Percentiles rank a stretch among this genome's conserved stretches.
Evolutionary conservation across 2,888 invertebrate species (phyloP).

Genomic region (Xylophagus ater): DNA sequence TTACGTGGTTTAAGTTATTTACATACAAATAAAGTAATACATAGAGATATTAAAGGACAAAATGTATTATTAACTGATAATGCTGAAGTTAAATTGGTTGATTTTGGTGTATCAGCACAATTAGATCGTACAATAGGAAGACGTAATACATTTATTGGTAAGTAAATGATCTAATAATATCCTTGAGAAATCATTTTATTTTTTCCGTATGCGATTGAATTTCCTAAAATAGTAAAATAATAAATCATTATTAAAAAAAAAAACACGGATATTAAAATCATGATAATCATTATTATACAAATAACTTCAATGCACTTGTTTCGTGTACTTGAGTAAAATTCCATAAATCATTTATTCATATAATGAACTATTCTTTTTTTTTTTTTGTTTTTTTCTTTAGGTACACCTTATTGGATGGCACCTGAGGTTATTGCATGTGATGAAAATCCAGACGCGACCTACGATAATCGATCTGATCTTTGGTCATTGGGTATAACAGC

Average conservation of each 20-base stretch:
- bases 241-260: not conserved
- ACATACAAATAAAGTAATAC: constrained; percentile 98
- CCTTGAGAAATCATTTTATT: not conserved
- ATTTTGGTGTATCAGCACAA: constrained; percentile 99
- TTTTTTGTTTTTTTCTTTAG: constrained; percentile 34
- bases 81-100: constrained; percentile 99
- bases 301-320: too few species aligned
- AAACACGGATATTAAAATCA: not conserved
- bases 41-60: constrained; percentile 98
- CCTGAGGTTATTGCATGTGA: constrained; percentile 99
- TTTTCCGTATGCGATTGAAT: not conserved
- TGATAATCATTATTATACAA: too few species aligned
- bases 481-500: constrained; percentile 95
- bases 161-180: constrained; percentile 11
- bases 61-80: constrained; percentile 99
- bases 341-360: too few species aligned
- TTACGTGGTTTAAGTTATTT: constrained; percentile 91
- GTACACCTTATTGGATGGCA: constrained; percentile 98
- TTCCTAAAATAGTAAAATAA: not conserved
- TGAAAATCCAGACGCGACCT: constrained; percentile 99
- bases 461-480: constrained; percentile 91
- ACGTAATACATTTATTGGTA: constrained; percentile 89
- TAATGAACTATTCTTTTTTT: not conserved
- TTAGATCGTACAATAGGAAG: constrained; percentile 97
- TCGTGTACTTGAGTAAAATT: too few species aligned